Base-by-base conservation (phyloP, 2,797 vertebrate species). In the Arrhamphus sclerolepis region DNA sequence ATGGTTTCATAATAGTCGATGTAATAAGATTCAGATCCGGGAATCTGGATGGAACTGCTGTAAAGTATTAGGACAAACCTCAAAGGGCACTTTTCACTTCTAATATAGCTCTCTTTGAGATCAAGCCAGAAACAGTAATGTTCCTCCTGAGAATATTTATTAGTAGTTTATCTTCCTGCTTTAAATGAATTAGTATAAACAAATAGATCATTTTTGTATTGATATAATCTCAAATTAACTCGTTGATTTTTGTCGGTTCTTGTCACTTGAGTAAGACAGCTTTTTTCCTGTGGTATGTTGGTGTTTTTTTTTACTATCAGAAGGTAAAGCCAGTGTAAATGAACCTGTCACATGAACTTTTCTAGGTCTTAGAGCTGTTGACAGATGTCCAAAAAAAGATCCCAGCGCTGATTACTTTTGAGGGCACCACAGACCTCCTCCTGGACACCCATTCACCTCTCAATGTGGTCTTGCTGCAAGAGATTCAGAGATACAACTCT, bases 401-500 rank as follows among this genome's bases (percentile, higher is more conserved):
- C 52, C 95, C 95, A 0, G 66, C 80, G 8, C 70, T 87, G 80
- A 89, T 95, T 0, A 94, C 95, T 75, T 93, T 91, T 0, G 92
- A 94, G 57, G 80, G 87, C 1, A 93, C 89, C 13, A 80, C 68
- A 22, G 82, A 85, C 29, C 51, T 93, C 22, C 77, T 97, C 50
- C 89, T 92, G 49, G 85, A 89, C 0, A 90, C 93, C 61, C 89
- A 90, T 0, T 93, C 93, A 3, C 95, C 95, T 0, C 89, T 96
- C 24, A 95, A 94, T 28, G 94, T 95, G 44, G 94, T 96, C 34
- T 79, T 97, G 54, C 85, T 96, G 49, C 95, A 97, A 75, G 95
- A 97, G 91, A 95, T 96, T 66, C 94, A 95, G 78, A 93, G 93
- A 89, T 97, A 97, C 80, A 96, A 96, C 73, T 72, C 80, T 19